phyloP scores from a whole-genome alignment of 2,113 vertebrate species.

The Pelecanoides urinatrix region DNA sequence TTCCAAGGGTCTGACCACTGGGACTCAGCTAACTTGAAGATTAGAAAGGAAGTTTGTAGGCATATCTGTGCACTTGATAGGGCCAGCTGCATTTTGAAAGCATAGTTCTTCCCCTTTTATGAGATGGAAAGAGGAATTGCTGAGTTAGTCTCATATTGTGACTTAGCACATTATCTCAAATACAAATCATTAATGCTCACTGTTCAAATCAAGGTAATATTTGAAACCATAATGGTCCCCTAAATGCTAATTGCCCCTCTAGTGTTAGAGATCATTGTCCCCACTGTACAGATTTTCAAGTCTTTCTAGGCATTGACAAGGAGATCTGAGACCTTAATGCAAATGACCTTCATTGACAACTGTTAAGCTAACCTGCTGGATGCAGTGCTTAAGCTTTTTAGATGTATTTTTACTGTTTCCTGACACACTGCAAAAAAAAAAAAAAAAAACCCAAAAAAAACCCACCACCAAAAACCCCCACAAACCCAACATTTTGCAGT shows the following conservation, averaged over 20 bases:
- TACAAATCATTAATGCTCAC: not conserved
- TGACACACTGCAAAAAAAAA: not conserved
- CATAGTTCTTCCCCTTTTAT: not conserved
- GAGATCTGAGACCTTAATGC: not conserved
- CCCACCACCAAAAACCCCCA: not conserved
- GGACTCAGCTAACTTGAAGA: not conserved
- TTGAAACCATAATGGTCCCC: not conserved
- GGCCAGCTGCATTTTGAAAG: not conserved
- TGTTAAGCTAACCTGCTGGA: not conserved
- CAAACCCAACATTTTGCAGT: not conserved
- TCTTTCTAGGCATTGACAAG: not conserved
- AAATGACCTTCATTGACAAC: not conserved
- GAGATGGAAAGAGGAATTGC: not conserved
- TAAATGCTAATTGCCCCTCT: not conserved
- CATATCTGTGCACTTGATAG: not conserved
- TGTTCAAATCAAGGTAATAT: not conserved
- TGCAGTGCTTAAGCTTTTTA: not conserved
- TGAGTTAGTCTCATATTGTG: not conserved
- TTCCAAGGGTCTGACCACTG: not conserved
- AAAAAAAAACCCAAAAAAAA: not conserved
- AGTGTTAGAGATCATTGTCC: not conserved
- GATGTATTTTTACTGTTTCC: not conserved
- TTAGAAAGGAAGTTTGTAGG: not conserved
- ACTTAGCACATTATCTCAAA: not conserved
- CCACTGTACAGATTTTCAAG: not conserved